Base-by-base conservation (phyloP, 2,113 vertebrate species). In the Myrmecophaga tridactyla region DNA sequence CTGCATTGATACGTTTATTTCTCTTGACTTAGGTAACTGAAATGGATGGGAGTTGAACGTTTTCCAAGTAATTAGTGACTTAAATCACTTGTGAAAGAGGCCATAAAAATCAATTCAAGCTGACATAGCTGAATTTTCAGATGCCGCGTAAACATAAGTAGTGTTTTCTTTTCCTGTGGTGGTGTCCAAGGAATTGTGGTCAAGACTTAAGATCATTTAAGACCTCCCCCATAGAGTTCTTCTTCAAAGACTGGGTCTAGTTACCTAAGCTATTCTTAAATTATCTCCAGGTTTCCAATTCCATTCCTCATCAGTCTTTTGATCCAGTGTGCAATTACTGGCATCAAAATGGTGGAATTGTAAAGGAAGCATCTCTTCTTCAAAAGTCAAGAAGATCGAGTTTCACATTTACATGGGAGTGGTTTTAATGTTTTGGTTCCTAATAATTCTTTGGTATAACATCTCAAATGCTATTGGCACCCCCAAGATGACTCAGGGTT, bases 1-100 rank as follows among this genome's bases (percentile, higher is more conserved):
- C 34, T 84, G 7, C 41, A 27, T 77, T 88, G 86, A 82, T 14
- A 73, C 63, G 86, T 81, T 96, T 93, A 78, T 94, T 96, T 96
- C 76, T 94, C 81, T 84, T 94, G 63, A 94, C 70, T 46, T 91
- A 93, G 65, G 92, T 92, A 96, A 94, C 77, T 92, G 20, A 20
- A 92, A 6, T 94, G 60, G 39, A 77, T 96, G 72, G 78, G 46
- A 72, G 77, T 4, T 94, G 76, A 95, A 95, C 70, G 92, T 94
- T 94, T 95, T 84, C 92, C 92, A 97, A 94, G 90, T 96, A 95
- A 96, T 96, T 94, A 95, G 84, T 21, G 5, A 87, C 65, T 96
- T 96, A 97, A 97, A 94, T 96, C 83, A 89, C 93, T 93, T 97
- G 94, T 97, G 94, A 94, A 97, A 96, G 95, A 94, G 94, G 65